Evolutionary conservation across 2,113 vertebrate genomes (phyloP).

Genomic region (Gymnocephalus cernua): DNA sequence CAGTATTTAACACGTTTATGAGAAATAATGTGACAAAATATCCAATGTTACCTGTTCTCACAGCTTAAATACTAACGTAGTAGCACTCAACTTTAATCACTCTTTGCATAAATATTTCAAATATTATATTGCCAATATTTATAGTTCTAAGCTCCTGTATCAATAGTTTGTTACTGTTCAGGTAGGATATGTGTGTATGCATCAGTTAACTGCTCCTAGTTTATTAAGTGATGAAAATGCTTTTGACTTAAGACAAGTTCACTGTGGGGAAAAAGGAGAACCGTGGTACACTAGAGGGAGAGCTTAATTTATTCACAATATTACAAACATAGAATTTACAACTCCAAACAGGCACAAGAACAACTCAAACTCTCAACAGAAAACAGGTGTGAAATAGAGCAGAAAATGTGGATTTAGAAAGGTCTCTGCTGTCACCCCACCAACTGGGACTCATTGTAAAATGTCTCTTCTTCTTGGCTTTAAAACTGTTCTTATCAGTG

Average conservation of each 20-base stretch:
- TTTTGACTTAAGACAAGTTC: background rate
- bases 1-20: background rate
- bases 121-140: background rate
- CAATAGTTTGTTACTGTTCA: background rate
- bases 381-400: slow-evolving; percentile 33
- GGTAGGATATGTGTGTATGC: background rate
- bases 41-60: background rate
- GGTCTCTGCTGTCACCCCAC: slow-evolving; percentile 13
- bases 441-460: slow-evolving; percentile 16
- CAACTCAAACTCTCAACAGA: slow-evolving; percentile 47
- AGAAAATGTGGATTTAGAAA: slow-evolving; percentile 39
- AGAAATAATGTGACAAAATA: slow-evolving; percentile 11
- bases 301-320: slow-evolving; percentile 83
- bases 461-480: slow-evolving; percentile 28
- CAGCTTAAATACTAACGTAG: background rate
- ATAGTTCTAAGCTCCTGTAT: background rate
- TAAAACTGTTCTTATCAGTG: slow-evolving; percentile 12
- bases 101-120: slow-evolving; percentile 6
- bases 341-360: slow-evolving; percentile 74
- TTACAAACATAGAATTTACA: slow-evolving; percentile 78
- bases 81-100: background rate
- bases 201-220: background rate
- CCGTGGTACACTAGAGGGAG: slow-evolving; percentile 10
- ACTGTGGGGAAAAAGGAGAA: background rate
- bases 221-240: background rate